These are phyloP conservation scores for Akabosia matsudoensis DNA, from an alignment of 1,140 invertebrate species.

Conservation along the genomic window DNA sequence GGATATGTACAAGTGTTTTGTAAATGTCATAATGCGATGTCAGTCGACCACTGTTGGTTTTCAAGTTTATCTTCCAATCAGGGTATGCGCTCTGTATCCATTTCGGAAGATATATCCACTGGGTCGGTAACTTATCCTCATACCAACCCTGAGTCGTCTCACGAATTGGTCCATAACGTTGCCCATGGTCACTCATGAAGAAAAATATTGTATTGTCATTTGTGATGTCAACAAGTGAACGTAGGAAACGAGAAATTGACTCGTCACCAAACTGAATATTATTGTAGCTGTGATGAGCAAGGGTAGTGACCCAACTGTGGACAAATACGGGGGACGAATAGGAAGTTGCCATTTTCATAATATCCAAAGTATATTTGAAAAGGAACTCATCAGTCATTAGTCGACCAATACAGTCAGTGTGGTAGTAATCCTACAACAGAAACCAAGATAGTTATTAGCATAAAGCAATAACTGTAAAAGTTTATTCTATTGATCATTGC, in stretches of 20 bases:
- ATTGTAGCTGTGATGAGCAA: constrained; percentile 32
- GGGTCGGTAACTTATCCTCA: constrained; percentile 59
- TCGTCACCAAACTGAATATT: constrained; percentile 3
- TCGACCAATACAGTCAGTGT: background rate
- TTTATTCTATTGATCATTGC: too few relatives aligned
- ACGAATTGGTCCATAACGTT: constrained; percentile 52
- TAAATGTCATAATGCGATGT: constrained; percentile 37
- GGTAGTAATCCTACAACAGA: background rate
- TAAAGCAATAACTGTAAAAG: too few relatives aligned
- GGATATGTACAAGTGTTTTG: constrained; percentile 27
- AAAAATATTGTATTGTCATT: constrained; percentile 56
- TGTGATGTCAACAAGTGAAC: background rate
- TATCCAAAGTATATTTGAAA: constrained; percentile 26
- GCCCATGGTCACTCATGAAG: constrained; percentile 60
- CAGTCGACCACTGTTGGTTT: constrained; percentile 50
- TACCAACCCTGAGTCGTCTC: constrained; percentile 57
- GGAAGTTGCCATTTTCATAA: background rate
- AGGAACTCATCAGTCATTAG: constrained; percentile 20
- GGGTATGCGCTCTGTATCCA: constrained; percentile 53
- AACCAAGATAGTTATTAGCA: background rate
- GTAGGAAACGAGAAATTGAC: constrained; percentile 13
- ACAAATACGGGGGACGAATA: constrained; percentile 26
- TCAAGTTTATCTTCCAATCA: constrained; percentile 49
- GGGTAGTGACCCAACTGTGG: constrained; percentile 29
- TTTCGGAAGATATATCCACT: constrained; percentile 55